phyloP scores from a whole-genome alignment of 2,888 invertebrate species.

The Cephus nigrinus region DNA sequence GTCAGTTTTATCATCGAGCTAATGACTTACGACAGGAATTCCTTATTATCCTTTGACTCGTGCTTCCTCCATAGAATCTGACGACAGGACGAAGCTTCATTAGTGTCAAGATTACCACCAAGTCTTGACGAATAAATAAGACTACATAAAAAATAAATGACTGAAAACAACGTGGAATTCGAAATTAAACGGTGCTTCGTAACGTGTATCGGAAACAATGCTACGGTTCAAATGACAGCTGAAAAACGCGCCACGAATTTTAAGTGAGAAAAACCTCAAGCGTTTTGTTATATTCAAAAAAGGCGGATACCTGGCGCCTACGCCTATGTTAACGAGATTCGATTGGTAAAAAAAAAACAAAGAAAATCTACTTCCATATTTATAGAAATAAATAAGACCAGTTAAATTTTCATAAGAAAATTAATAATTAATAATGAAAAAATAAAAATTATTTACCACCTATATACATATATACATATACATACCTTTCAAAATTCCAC shows the following conservation, averaged over 20 bases:
- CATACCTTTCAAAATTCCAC: too few species aligned
- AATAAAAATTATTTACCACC: too few species aligned
- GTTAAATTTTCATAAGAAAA: too few species aligned
- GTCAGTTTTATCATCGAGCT: too few species aligned
- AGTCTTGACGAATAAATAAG: not conserved
- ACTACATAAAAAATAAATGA: not conserved
- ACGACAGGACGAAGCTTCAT: not conserved
- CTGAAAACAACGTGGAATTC: not conserved
- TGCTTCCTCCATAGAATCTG: not conserved
- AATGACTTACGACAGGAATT: too few species aligned
- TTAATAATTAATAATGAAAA: too few species aligned
- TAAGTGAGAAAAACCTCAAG: not conserved
- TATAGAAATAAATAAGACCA: too few species aligned
- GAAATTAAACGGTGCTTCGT: not conserved
- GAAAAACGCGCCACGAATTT: not conserved
- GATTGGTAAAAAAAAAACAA: too few species aligned
- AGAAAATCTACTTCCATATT: too few species aligned
- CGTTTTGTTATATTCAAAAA: not conserved
- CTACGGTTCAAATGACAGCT: constrained; percentile 6
- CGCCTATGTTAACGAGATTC: not conserved
- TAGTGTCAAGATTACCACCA: not conserved
- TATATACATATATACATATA: too few species aligned
- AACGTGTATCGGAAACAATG: constrained; percentile 6
- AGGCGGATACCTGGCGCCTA: not conserved
- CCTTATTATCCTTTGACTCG: too few species aligned